Evolutionary conservation across 2,797 vertebrate species (phyloP).

Genomic region (Aphelocoma californica): DNA sequence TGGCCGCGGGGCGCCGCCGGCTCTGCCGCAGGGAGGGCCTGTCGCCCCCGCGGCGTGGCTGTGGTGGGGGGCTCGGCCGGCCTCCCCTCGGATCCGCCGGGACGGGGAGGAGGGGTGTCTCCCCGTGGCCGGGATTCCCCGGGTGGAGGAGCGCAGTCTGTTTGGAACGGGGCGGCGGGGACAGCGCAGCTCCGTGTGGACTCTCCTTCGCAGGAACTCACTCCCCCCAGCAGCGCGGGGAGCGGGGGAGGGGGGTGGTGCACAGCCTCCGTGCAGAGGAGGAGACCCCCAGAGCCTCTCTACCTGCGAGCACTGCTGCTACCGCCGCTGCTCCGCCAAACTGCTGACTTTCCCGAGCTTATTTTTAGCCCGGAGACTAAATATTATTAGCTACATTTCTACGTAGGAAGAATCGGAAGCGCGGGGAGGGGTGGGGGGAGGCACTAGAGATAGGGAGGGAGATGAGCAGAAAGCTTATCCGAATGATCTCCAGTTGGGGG

Average conservation of each 20-base stretch:
- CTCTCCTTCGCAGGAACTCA: background rate
- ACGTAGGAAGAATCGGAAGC: slow-evolving; percentile 69
- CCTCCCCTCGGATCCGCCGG: background rate
- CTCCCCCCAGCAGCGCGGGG: background rate
- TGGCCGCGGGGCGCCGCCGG: background rate
- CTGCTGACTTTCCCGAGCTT: slow-evolving; percentile 75
- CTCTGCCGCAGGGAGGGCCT: slow-evolving; percentile 6
- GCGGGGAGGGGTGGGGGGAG: background rate
- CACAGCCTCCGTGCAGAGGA: background rate
- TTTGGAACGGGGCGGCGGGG: background rate
- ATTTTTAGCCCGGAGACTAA: slow-evolving; percentile 74
- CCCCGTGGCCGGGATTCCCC: background rate
- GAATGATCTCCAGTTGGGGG: slow-evolving; percentile 41
- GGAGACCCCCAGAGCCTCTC: slow-evolving; percentile 44
- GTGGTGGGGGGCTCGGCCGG: background rate
- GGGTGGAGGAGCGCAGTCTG: background rate
- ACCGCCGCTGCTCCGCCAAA: slow-evolving; percentile 50
- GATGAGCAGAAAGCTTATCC: slow-evolving; percentile 46
- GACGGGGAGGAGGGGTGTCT: background rate
- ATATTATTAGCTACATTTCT: slow-evolving; percentile 76
- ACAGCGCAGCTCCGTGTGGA: background rate
- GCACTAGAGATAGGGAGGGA: slow-evolving; percentile 22
- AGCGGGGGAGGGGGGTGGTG: background rate
- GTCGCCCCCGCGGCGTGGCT: background rate
- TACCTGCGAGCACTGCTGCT: slow-evolving; percentile 59